Evolutionary conservation across 2,888 invertebrate genomes (phyloP).

Genomic region (Tipula vernalis): DNA sequence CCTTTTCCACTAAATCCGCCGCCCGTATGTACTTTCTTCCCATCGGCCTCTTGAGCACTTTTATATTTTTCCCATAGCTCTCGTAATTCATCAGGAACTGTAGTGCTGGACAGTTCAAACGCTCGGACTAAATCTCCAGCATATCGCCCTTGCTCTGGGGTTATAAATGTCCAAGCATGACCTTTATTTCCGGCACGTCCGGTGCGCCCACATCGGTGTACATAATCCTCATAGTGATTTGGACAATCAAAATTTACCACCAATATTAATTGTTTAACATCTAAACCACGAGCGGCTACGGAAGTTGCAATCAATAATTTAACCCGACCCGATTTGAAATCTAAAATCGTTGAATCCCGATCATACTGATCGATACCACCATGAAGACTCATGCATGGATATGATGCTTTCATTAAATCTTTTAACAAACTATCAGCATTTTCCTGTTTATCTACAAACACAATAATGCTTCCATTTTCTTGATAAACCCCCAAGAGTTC

Average conservation of each 20-base stretch:
- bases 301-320: conserved; percentile 93
- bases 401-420: conserved; percentile 92
- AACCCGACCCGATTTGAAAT: conserved; percentile 92
- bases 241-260: conserved; percentile 99
- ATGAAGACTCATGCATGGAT: conserved; percentile 93
- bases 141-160: conserved; percentile 86
- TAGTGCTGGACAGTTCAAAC: conserved; percentile 67
- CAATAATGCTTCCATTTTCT: conserved; percentile 80
- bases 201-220: conserved; percentile 88
- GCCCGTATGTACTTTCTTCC: conserved; percentile 80
- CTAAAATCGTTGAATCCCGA: conserved; percentile 91
- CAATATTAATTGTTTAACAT: conserved; percentile 92
- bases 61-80: conserved; percentile 83
- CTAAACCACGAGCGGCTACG: conserved; percentile 95
- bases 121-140: conserved; percentile 89
- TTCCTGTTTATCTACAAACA: conserved; percentile 98
- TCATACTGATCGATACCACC: conserved; percentile 99
- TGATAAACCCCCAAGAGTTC: conserved; percentile 95
- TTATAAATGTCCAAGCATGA: conserved; percentile 92
- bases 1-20: conserved; percentile 92
- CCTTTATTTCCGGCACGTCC: conserved; percentile 93
- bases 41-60: conserved; percentile 77
- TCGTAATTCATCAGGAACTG: conserved; percentile 65
- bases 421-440: conserved; percentile 87
- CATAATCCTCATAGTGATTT: conserved; percentile 99